A percentile compares a stretch with the other conserved stretches of the same genome.
These are phyloP conservation scores for Glomeris maerens DNA, from an alignment of 1,140 invertebrate genomes.

Conservation along the genomic window DNA sequence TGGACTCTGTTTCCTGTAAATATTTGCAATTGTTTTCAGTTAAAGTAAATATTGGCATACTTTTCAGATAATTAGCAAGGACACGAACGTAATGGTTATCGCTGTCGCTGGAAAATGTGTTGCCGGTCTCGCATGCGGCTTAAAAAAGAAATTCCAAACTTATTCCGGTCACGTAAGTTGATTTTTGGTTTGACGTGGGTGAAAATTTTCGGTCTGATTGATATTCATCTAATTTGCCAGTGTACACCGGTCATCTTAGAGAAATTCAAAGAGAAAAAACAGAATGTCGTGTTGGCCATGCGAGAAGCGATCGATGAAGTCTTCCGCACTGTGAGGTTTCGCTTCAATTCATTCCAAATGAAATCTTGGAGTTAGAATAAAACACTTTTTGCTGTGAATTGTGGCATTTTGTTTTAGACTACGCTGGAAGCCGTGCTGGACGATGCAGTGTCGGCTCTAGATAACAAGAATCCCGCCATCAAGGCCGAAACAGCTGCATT, in stretches of 20 bases:
- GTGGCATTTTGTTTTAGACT: conserved; percentile 40
- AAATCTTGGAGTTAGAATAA: conserved; percentile 13
- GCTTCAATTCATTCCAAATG: too few species aligned
- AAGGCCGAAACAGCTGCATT: conserved; percentile 87
- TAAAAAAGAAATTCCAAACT: conserved; percentile 72
- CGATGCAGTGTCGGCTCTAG: conserved; percentile 63
- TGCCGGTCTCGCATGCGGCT: conserved; percentile 61
- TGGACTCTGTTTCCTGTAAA: too few species aligned
- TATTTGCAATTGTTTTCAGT: too few species aligned
- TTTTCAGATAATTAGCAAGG: conserved; percentile 69
- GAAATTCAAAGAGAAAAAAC: conserved; percentile 97
- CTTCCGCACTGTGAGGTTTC: conserved; percentile 52
- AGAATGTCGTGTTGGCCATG: conserved; percentile 67
- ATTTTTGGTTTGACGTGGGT: not conserved
- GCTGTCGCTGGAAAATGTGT: conserved; percentile 73
- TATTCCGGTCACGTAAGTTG: conserved; percentile 45
- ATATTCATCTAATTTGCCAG: conserved; percentile 28
- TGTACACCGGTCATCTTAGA: conserved; percentile 70
- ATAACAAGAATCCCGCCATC: conserved; percentile 89
- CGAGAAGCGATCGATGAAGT: conserved; percentile 86
- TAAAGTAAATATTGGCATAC: too few species aligned
- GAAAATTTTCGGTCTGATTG: conserved; percentile 1
- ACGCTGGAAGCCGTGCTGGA: conserved; percentile 76
- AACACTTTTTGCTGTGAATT: not conserved
- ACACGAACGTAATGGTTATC: conserved; percentile 89